Base-by-base conservation (phyloP, 2,797 vertebrate species). In the Meriones psammophilus region DNA sequence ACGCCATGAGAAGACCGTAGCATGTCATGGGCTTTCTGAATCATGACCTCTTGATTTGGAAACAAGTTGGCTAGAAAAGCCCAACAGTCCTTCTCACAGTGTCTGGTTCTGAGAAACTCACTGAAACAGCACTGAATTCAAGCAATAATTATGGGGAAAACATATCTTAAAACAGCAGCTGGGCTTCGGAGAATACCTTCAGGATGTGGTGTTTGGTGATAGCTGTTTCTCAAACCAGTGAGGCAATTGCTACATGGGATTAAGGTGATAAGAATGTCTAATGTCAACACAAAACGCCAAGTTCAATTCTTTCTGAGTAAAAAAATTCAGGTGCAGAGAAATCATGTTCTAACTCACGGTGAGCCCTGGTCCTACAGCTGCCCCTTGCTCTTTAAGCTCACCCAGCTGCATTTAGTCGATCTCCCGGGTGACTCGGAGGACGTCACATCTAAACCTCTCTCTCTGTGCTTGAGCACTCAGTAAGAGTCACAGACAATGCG, bases 261-360 rank as follows among this genome's bases (percentile, higher is more conserved):
- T 79, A 84, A 91, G 89, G 92, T 68, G 93, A 83, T 33, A 96
- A 83, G 0, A 66, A 88, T 81, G 71, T 92, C 28, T 18, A 78
- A 85, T 30, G 26, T 24, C 24, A 58, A 50, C 5, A 84, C 58
- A 81, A 50, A 93, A 30, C 2, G 42, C 17, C 3, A 56, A 69
- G 54, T 62, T 54, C 54, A 92, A 62, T 30, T 85, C 88, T 85
- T 90, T 93, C 81, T 84, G 54, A 36, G 46, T 90, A 91, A 94
- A 88, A 76, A 95, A 88, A 95, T 28, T 60, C 71, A 54, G 71
- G 54, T 50, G 7, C 54, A n/a, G 46, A 73, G 60, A 92, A 80
- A 39, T 79, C 24, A 10, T 64, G 30, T 88, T 80, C 71, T 93
- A 46, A 80, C 86, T 83, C 42, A 60, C 54, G 15, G 42, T 46